A percentile compares a stretch with the other conserved stretches of the same genome.
phyloP scores from a whole-genome alignment of 2,888 invertebrate species.

The Tupiocoris notatus region DNA sequence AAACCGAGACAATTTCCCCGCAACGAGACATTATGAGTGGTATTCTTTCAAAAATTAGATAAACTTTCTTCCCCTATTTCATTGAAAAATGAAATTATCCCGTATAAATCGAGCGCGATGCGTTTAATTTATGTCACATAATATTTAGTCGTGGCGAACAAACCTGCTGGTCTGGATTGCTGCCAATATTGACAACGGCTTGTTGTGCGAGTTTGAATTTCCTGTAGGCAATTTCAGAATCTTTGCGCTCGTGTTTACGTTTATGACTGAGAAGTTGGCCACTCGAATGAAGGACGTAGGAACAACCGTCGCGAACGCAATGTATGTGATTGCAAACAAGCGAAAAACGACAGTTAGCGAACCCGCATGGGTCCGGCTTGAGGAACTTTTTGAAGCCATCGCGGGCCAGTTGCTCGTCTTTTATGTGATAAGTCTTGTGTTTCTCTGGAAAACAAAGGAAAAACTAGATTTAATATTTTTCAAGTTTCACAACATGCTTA shows the following conservation, averaged over 20 bases:
- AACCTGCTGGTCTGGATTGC: conserved; percentile 51
- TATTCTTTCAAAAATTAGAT: too few species aligned
- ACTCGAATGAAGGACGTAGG: conserved; percentile 93
- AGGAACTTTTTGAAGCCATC: conserved; percentile 99
- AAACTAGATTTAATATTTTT: neutral
- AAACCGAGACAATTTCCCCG: too few species aligned
- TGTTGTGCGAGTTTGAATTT: conserved; percentile 65
- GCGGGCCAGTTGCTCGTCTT: conserved; percentile 90
- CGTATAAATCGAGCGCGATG: too few species aligned
- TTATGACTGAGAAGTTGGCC: conserved; percentile 97
- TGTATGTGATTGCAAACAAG: conserved; percentile 95
- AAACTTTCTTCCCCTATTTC: too few species aligned
- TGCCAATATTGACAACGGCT: conserved; percentile 50
- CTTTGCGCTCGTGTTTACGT: conserved; percentile 92
- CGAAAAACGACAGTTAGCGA: conserved; percentile 88
- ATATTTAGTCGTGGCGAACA: too few species aligned
- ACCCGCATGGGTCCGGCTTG: conserved; percentile 93
- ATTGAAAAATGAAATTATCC: too few species aligned
- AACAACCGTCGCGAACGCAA: conserved; percentile 92
- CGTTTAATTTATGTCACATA: too few species aligned
- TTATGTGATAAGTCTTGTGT: conserved; percentile 97
- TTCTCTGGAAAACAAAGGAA: conserved; percentile 82
- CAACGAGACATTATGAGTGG: too few species aligned
- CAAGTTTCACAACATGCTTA: too few species aligned
- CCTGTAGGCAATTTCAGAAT: conserved; percentile 84